Base-by-base conservation (phyloP, 2,888 invertebrate genomes). In the Morpho deidamia region DNA sequence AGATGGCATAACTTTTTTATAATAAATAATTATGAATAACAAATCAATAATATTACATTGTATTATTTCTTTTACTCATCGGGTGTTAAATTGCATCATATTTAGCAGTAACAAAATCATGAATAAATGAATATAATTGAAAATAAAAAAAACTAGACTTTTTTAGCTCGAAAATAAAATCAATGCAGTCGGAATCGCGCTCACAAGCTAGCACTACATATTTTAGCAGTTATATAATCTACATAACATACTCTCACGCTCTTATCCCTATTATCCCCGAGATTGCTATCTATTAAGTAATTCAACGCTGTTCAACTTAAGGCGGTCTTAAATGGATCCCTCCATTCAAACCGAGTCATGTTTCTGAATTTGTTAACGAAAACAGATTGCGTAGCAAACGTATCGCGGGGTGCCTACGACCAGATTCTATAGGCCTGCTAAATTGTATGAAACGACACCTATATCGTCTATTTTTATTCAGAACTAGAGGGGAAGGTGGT, bases 211-310 rank as follows among this genome's bases (percentile, higher is more conserved):
- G 23, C 23, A 23, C 5, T 23, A 23, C 23, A 23, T 23, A 23
- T 23, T 23, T 23, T 23, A 23, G 23, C 23, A 5, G 23, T 23
- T 23, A 23, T 23, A 23, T 40, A 12, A 40, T 40, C 11, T 12
- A 39, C 39, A 23, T 23, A 23, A 23, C 23, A 23, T 41, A 42
- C 12, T 23, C 42, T n/a, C n/a, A 32, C n/a, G 42, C 32, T 12
- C 44, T 34, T 44, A 44, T 44, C 11, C 12, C 33, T 44, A 11
- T n/a, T 33, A 12, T 44, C 35, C 44, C 46, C 49, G 57, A 66
- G 68, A 72, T 70, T 69, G 65, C 66, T 69, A 70, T 69, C 70
- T 71, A 70, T 70, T 74, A 72, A 72, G 69, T 63, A 68, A 66
- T 69, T 69, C 69, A 62, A 68, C 70, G 63, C 67, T 71, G 23